These are phyloP conservation scores for Physeter macrocephalus DNA, from an alignment of 2,113 vertebrate species.

Conservation along the genomic window DNA sequence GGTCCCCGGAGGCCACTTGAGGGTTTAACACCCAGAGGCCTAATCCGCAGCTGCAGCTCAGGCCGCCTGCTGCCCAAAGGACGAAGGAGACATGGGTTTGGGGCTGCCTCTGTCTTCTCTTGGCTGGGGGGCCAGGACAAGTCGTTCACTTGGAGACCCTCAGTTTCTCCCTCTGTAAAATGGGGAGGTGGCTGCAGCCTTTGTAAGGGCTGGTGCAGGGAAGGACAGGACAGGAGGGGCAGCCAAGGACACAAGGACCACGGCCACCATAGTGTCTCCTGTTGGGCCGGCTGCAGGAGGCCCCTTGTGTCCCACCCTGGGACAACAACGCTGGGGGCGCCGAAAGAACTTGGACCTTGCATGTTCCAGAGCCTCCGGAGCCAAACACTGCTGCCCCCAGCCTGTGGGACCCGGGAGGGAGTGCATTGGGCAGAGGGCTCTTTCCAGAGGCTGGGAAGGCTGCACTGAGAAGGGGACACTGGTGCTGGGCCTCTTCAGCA, in stretches of 20 bases:
- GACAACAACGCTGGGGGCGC: not conserved
- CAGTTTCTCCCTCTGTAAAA: not conserved
- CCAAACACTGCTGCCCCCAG: not conserved
- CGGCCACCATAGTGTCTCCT: not conserved
- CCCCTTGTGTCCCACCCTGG: accelerated
- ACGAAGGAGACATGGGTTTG: not conserved
- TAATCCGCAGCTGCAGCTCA: accelerated
- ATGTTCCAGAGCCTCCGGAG: not conserved
- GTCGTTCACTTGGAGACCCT: not conserved
- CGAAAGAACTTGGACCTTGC: too few relatives aligned
- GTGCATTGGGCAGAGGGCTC: not conserved
- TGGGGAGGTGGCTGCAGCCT: not conserved
- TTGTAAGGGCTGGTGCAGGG: not conserved
- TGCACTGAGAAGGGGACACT: not conserved
- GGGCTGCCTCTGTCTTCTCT: not conserved
- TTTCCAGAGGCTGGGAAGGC: not conserved
- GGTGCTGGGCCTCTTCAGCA: not conserved
- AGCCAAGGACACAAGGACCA: not conserved
- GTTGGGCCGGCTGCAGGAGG: too few relatives aligned
- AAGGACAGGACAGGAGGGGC: not conserved
- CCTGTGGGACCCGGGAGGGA: too few relatives aligned
- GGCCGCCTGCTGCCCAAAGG: not conserved
- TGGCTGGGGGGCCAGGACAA: not conserved
- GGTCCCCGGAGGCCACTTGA: not conserved
- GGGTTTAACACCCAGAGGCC: not conserved